phyloP scores from a whole-genome alignment of 2,888 invertebrate genomes.

The Mythimna lalbum region DNA sequence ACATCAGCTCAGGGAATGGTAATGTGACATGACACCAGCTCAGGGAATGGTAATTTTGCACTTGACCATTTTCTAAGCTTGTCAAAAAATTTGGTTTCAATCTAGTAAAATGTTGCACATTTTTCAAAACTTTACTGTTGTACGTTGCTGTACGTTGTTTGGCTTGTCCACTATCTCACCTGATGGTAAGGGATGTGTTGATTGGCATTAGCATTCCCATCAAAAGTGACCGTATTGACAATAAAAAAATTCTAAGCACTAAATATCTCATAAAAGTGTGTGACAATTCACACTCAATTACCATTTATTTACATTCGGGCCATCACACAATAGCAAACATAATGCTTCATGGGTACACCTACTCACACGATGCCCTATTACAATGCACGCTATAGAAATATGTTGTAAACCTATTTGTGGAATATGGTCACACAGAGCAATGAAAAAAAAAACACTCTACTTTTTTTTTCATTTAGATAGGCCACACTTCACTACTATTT shows the following conservation, averaged over 20 bases:
- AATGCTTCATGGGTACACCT: conserved; percentile 14
- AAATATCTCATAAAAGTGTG: conserved; percentile 13
- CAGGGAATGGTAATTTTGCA: neutral
- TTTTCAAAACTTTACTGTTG: too few species aligned
- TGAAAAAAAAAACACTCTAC: too few species aligned
- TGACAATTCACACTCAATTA: conserved; percentile 46
- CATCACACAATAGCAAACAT: conserved; percentile 27
- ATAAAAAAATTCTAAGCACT: neutral
- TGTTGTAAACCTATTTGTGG: conserved; percentile 38
- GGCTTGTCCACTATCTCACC: too few species aligned
- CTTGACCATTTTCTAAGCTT: neutral
- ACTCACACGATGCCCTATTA: conserved; percentile 4
- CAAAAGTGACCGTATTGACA: neutral
- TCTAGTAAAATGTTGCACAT: too few species aligned
- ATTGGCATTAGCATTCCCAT: neutral
- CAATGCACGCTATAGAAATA: neutral
- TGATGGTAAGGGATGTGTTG: too few species aligned
- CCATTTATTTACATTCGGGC: conserved; percentile 37
- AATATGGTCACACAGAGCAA: neutral
- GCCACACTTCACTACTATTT: too few species aligned
- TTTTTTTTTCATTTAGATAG: too few species aligned
- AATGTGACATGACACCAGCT: neutral
- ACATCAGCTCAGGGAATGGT: neutral
- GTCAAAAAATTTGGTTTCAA: neutral
- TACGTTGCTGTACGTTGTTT: too few species aligned